phyloP scores from a whole-genome alignment of 1,140 invertebrate genomes.

The Pinna nobilis region DNA sequence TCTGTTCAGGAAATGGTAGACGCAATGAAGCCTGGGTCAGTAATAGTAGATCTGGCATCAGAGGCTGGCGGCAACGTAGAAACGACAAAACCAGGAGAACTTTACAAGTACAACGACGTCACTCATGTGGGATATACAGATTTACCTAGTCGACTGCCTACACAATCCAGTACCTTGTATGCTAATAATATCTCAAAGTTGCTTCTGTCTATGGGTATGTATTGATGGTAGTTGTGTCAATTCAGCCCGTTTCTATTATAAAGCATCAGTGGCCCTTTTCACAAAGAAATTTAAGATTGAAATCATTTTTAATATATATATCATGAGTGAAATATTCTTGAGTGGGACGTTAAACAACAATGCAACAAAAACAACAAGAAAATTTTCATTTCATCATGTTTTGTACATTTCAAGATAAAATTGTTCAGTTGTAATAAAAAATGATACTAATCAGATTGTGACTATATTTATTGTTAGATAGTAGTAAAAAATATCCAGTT shows the following conservation, averaged over 20 bases:
- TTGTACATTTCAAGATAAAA: not conserved
- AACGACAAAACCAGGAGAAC: slow-evolving; percentile 87
- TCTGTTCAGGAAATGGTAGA: slow-evolving; percentile 84
- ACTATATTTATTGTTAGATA: no score
- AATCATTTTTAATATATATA: no score
- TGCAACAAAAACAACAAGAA: no score
- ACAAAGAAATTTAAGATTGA: no score
- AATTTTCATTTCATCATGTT: no score
- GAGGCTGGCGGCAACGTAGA: slow-evolving; percentile 93
- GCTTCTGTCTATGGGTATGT: slow-evolving; percentile 84
- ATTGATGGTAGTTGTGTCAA: not conserved
- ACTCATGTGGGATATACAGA: slow-evolving; percentile 91
- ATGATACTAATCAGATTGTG: no score
- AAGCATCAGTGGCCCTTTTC: no score
- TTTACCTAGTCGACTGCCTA: slow-evolving; percentile 88
- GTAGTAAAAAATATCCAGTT: no score
- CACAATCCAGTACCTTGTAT: slow-evolving; percentile 90
- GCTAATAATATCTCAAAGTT: slow-evolving; percentile 94
- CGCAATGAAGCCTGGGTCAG: slow-evolving; percentile 91
- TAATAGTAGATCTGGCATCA: slow-evolving; percentile 91
- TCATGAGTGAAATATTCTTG: no score
- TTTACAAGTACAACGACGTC: slow-evolving; percentile 85
- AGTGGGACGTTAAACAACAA: no score
- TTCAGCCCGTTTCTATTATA: no score
- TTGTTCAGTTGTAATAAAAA: slow-evolving; percentile 13